Percentiles rank a stretch among this genome's conserved stretches.
Conservation (phyloP, 2,797 vertebrate genomes). For the Odontamblyopus rebecca region DNA sequence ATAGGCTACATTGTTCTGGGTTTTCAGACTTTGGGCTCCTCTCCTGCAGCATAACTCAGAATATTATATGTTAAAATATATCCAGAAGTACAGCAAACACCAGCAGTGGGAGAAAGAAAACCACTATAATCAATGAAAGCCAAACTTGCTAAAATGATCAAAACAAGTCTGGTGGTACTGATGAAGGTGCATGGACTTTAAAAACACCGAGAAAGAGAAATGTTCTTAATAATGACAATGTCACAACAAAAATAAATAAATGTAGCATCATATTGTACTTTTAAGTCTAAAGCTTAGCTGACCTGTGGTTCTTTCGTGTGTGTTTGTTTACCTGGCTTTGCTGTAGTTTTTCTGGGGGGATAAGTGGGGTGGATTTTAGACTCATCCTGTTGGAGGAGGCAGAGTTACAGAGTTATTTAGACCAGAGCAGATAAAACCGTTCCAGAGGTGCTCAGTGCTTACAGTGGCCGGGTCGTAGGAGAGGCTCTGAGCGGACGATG, state of each 20-base stretch:
- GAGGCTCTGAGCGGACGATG: slow-evolving; percentile 28
- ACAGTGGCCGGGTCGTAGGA: slow-evolving; percentile 21
- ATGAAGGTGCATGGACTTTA: too few relatives aligned
- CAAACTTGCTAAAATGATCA: too few relatives aligned
- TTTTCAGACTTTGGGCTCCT: too few relatives aligned
- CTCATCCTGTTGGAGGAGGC: slow-evolving; percentile 33
- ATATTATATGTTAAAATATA: too few relatives aligned
- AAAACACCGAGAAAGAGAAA: neutral
- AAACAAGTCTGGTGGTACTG: too few relatives aligned
- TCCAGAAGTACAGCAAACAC: too few relatives aligned
- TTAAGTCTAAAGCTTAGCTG: neutral
- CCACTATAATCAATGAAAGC: too few relatives aligned
- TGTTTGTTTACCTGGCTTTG: slow-evolving; percentile 49
- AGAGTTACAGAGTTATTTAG: slow-evolving; percentile 1
- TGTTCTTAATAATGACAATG: neutral
- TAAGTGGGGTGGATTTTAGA: slow-evolving; percentile 8
- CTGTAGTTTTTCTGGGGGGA: slow-evolving; percentile 32
- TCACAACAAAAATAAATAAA: neutral
- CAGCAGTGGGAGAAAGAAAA: too few relatives aligned
- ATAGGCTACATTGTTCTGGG: too few relatives aligned
- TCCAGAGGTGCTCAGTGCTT: slow-evolving; percentile 44
- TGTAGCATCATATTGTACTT: neutral
- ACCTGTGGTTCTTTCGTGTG: neutral
- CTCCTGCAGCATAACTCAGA: too few relatives aligned
- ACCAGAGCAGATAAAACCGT: neutral